These are phyloP conservation scores for Terrapene triunguis DNA, from an alignment of 2,113 vertebrate species.

Conservation along the genomic window DNA sequence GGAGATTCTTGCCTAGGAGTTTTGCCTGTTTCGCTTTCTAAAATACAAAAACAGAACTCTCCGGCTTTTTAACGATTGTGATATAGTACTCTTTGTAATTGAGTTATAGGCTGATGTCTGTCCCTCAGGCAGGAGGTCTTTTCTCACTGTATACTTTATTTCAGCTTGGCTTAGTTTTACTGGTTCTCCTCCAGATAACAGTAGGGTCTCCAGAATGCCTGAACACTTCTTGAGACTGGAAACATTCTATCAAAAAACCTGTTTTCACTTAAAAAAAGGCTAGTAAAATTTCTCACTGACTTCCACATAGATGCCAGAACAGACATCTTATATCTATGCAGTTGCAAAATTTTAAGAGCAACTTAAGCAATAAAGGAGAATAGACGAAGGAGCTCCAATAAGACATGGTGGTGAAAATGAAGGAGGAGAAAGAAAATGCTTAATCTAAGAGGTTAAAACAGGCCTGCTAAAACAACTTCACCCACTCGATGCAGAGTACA, in stretches of 20 bases:
- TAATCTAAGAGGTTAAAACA: constrained; percentile 34
- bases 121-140: background rate
- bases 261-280: background rate
- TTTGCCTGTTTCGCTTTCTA: background rate
- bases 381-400: constrained; percentile 37
- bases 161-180: fast-evolving
- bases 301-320: background rate
- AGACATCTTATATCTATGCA: constrained; percentile 32
- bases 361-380: constrained; percentile 37
- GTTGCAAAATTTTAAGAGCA: constrained; percentile 52
- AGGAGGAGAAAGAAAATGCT: constrained; percentile 37
- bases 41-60: background rate
- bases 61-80: background rate
- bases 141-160: background rate
- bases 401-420: constrained; percentile 23
- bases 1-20: fast-evolving
- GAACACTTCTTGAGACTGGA: background rate
- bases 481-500: background rate
- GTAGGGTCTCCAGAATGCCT: background rate
- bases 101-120: background rate
- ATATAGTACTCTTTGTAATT: background rate
- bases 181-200: background rate
- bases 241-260: background rate
- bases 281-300: background rate
- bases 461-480: background rate